phyloP scores from a whole-genome alignment of 2,113 vertebrate genomes.

The Hippocampus zosterae region DNA sequence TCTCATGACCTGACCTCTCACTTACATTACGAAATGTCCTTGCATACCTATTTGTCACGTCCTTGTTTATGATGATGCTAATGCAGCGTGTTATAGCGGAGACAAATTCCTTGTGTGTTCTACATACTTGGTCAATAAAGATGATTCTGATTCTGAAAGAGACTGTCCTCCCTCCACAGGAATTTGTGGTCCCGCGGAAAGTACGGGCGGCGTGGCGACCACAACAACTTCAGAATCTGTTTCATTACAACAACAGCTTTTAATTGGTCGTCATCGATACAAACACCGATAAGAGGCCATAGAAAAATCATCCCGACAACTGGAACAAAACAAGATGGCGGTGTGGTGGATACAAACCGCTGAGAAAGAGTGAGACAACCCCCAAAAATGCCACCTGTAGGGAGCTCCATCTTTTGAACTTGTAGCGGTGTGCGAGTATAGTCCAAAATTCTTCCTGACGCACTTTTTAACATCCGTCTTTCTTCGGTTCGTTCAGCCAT shows the following conservation, averaged over 20 bases:
- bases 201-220: neutral
- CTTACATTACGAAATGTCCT: too few relatives aligned
- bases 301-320: slow-evolving; percentile 15
- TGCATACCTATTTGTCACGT: too few relatives aligned
- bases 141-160: too few relatives aligned
- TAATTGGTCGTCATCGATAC: slow-evolving; percentile 35
- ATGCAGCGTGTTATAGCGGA: too few relatives aligned
- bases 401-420: slow-evolving; percentile 1
- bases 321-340: slow-evolving; percentile 4
- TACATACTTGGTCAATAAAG: too few relatives aligned
- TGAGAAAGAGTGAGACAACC: slow-evolving; percentile 16
- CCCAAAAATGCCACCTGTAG: slow-evolving; percentile 13
- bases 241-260: slow-evolving; percentile 10
- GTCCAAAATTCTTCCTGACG: neutral
- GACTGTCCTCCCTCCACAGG: neutral
- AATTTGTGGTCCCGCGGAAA: neutral
- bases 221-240: neutral
- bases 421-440: slow-evolving; percentile 15
- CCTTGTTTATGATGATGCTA: too few relatives aligned
- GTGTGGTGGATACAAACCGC: slow-evolving; percentile 2
- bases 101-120: too few relatives aligned
- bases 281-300: slow-evolving; percentile 28
- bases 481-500: slow-evolving; percentile 67
- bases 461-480: neutral
- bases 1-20: too few relatives aligned